Evolutionary conservation across 2,888 invertebrate genomes (phyloP).

Genomic region (Cheiracanthium punctorium): DNA sequence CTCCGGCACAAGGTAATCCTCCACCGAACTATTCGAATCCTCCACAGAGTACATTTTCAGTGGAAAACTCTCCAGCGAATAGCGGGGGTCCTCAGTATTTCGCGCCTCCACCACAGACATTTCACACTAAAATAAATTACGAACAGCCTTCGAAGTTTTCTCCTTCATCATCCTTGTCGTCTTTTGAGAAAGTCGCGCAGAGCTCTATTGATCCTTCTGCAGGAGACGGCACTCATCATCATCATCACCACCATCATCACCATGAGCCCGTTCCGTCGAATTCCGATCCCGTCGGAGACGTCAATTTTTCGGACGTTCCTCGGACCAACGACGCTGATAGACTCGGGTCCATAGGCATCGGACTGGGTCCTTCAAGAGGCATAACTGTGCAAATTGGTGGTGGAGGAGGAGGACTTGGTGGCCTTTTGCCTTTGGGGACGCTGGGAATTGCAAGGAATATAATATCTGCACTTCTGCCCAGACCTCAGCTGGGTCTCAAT

Average conservation of each 20-base stretch:
- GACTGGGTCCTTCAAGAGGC: conserved; percentile 38
- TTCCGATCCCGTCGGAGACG: conserved; percentile 48
- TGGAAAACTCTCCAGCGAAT: neutral
- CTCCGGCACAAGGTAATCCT: neutral
- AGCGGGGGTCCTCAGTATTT: conserved; percentile 51
- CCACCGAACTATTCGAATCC: conserved; percentile 1
- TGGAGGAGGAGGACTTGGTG: conserved; percentile 29
- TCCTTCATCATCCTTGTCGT: neutral
- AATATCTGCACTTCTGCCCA: conserved; percentile 27
- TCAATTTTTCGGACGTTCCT: conserved; percentile 45
- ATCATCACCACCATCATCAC: conserved; percentile 65
- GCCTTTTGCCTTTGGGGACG: conserved; percentile 53
- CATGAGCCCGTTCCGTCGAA: conserved; percentile 29
- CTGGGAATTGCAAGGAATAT: conserved; percentile 48
- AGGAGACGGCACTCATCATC: conserved; percentile 24
- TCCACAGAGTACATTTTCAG: neutral
- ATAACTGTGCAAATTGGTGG: conserved; percentile 55
- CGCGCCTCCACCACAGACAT: conserved; percentile 64
- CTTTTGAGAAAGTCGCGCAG: conserved; percentile 44
- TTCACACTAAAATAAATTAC: conserved; percentile 63
- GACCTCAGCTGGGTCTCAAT: conserved; percentile 55
- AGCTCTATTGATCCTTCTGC: conserved; percentile 12
- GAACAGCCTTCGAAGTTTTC: conserved; percentile 21
- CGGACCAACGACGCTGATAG: conserved; percentile 54
- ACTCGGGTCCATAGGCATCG: conserved; percentile 46